Evolutionary conservation across 2,888 invertebrate species (phyloP).

Genomic region (Chirona hameri): DNA sequence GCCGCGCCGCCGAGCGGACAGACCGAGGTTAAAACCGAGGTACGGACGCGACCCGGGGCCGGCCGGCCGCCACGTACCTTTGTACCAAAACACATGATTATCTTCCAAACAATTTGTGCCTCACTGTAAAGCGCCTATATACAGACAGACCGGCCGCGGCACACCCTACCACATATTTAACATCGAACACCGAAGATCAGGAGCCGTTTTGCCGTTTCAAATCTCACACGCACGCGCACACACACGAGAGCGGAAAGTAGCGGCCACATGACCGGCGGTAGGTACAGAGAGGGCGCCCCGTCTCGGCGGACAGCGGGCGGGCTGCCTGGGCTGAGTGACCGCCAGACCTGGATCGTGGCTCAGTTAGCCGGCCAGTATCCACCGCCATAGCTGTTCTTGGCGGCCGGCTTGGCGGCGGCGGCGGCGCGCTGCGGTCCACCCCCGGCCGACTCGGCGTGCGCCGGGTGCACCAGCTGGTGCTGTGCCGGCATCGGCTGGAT

Average conservation of each 20-base stretch:
- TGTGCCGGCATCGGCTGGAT: neutral
- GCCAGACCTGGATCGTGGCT: neutral
- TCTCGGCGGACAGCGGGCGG: neutral
- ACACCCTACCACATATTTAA: slow-evolving; percentile 9
- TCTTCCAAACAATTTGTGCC: slow-evolving; percentile 12
- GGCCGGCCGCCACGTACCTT: neutral
- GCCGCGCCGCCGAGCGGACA: neutral
- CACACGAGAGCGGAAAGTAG: slow-evolving; percentile 3
- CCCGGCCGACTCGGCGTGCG: neutral
- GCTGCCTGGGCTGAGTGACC: no score
- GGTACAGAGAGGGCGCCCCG: neutral
- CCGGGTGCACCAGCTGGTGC: slow-evolving; percentile 11
- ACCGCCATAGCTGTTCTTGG: slow-evolving; percentile 3
- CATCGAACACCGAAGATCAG: neutral
- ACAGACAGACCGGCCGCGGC: neutral
- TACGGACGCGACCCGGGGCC: neutral
- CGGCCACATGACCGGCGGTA: neutral
- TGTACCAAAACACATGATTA: slow-evolving; percentile 22
- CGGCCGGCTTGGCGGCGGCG: slow-evolving; percentile 10
- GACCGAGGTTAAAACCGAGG: slow-evolving; percentile 7
- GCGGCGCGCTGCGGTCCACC: neutral
- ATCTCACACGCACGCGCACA: neutral
- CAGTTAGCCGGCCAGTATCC: neutral
- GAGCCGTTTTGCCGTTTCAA: neutral
- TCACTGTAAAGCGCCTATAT: neutral